Evolutionary conservation across 2,797 vertebrate genomes (phyloP), one percentile per base, ranked within the genome.

Genomic region (Spinus olivaceus): DNA sequence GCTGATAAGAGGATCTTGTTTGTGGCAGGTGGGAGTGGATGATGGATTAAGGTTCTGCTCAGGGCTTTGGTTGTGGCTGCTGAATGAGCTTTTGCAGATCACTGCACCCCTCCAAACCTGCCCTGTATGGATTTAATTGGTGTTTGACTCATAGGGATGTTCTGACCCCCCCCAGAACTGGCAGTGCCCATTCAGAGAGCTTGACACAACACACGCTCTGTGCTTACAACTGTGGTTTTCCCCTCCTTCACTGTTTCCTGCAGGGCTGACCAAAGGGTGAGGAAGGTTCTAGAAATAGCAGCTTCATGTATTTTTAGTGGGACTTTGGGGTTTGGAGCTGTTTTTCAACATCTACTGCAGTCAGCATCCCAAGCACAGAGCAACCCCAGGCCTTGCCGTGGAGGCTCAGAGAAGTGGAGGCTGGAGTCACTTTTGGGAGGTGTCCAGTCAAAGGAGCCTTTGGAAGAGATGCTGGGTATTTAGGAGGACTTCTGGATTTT

Each of bases 191-290:
- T 19, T 17, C 54, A 46, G 39, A 47, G 70, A 12, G 17, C n/a
- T 11, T 28, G 44, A 32, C 50, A 42, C 60, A 24, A 5, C 37
- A 24, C 39, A 0, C 0, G 0, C 35, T 61, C 41, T n/a, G 63
- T 35, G 25, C 32, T 67, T 33, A 4, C 46, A 46, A 8, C n/a
- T 5, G 41, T 32, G 9, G 1, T 44, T 21, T 61, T 37, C 7
- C 28, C 33, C 15, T 46, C 16, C 6, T 35, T 42, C 24, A 1
- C 12, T 23, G n/a, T n/a, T 56, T 72, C 51, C 60, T 50, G 49
- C 39, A 57, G 28, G 39, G 10, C n/a, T 13, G 20, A 50, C 61
- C 46, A 27, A 23, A 46, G 15, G 37, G 15, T 50, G 63, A 12
- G 32, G 35, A 23, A 28, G 19, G 30, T 42, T 51, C 47, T 81